Percentiles rank a stretch among this genome's conserved stretches.
These are phyloP conservation scores for Hydractinia echinata DNA, from an alignment of 30 jellyfish, hydroid and myxozoan species.

Conservation along the genomic window DNA sequence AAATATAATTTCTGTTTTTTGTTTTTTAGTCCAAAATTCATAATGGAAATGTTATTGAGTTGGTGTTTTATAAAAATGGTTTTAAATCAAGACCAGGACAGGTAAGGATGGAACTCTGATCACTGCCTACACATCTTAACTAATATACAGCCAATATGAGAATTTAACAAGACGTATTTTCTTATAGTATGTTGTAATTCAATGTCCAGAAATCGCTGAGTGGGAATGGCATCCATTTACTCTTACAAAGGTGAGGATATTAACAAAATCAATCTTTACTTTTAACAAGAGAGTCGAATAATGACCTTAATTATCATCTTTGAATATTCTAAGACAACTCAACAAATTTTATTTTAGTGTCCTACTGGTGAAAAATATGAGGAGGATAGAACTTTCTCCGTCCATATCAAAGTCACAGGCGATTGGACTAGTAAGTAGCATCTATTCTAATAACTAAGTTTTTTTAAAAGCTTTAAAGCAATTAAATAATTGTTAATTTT, in stretches of 20 bases:
- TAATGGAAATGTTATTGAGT: conserved; percentile 75
- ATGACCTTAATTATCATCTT: background rate
- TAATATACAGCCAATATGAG: background rate
- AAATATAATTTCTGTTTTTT: background rate
- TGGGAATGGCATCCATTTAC: conserved; percentile 97
- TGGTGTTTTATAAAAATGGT: conserved; percentile 50
- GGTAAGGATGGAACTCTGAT: conserved; percentile 32
- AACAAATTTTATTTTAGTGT: conserved; percentile 37
- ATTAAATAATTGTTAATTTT: too few relatives aligned
- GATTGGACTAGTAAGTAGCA: conserved; percentile 68
- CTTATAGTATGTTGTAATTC: conserved; percentile 62
- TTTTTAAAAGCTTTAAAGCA: too few relatives aligned
- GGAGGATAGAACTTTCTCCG: conserved; percentile 49
- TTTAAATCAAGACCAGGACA: conserved; percentile 86
- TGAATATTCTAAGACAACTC: background rate
- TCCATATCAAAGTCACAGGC: conserved; percentile 70
- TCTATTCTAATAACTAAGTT: too few relatives aligned
- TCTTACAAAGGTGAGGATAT: conserved; percentile 56
- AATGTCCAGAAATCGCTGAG: conserved; percentile 85
- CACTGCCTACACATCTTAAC: background rate
- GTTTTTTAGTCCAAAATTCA: conserved; percentile 48
- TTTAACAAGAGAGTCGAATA: too few relatives aligned
- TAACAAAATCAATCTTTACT: too few relatives aligned
- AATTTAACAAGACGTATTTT: background rate
- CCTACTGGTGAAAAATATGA: conserved; percentile 27